phyloP scores from a whole-genome alignment of 2,888 invertebrate genomes.

The Marasmarcha lunaedactyla region DNA sequence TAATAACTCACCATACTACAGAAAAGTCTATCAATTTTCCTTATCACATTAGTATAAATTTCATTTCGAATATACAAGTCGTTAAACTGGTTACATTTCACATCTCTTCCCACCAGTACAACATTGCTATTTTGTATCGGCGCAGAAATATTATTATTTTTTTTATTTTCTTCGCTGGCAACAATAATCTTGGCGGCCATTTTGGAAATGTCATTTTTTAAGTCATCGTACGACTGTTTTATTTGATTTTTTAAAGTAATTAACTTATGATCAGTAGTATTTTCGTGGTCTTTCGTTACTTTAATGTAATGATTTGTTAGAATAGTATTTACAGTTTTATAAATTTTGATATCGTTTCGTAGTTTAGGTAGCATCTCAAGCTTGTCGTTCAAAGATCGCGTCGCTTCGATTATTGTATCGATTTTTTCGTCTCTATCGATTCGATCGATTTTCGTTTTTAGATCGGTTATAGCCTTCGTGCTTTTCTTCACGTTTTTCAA shows the following conservation, averaged over 20 bases:
- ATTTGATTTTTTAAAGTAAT: slow-evolving; percentile 44
- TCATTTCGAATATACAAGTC: slow-evolving; percentile 43
- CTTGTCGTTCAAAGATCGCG: slow-evolving; percentile 52
- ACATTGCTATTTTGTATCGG: slow-evolving; percentile 48
- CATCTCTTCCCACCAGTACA: slow-evolving; percentile 40
- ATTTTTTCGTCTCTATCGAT: slow-evolving; percentile 25
- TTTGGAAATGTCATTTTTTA: slow-evolving; percentile 36
- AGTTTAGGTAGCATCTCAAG: slow-evolving; percentile 51
- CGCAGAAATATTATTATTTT: slow-evolving; percentile 25
- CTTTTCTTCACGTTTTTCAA: slow-evolving; percentile 44
- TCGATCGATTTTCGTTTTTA: slow-evolving; percentile 42
- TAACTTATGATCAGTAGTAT: slow-evolving; percentile 41
- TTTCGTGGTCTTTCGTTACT: slow-evolving; percentile 48
- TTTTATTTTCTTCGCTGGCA: slow-evolving; percentile 24
- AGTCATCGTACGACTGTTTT: slow-evolving; percentile 40
- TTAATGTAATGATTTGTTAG: slow-evolving; percentile 59
- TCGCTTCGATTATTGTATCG: slow-evolving; percentile 42
- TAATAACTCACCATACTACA: slow-evolving; percentile 62
- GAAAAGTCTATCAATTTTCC: slow-evolving; percentile 55
- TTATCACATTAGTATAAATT: slow-evolving; percentile 53
- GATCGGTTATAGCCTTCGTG: slow-evolving; percentile 41
- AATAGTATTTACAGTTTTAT: slow-evolving; percentile 54
- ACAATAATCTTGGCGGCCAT: slow-evolving; percentile 37
- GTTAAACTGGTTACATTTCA: slow-evolving; percentile 37
- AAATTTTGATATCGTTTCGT: slow-evolving; percentile 59